Evolutionary conservation across 2,113 vertebrate species (phyloP).

Genomic region (Microtus pennsylvanicus): DNA sequence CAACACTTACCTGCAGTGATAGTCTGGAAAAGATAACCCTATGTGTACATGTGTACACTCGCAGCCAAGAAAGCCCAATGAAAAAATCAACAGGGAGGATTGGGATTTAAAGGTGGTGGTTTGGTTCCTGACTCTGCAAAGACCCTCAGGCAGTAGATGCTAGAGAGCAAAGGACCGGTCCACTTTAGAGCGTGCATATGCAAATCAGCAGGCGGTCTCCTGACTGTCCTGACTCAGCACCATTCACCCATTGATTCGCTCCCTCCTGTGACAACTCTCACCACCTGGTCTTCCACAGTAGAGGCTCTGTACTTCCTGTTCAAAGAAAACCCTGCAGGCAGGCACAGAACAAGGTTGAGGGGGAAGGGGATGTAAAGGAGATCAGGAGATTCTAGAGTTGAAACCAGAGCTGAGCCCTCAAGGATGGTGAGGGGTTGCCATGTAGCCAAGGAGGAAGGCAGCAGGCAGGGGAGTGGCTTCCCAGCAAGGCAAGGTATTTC

Average conservation of each 20-base stretch:
- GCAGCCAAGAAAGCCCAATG: not conserved
- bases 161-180: not conserved
- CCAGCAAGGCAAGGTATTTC: not conserved
- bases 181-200: not conserved
- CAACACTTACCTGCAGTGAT: not conserved
- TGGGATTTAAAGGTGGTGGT: not conserved
- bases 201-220: conserved; percentile 9
- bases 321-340: fast-evolving
- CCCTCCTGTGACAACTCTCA: not conserved
- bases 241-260: not conserved
- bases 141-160: not conserved
- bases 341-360: not conserved
- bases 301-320: not conserved
- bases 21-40: not conserved
- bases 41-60: fast-evolving
- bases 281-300: not conserved
- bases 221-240: not conserved
- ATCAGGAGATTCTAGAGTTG: not conserved
- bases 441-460: not conserved
- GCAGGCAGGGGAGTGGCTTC: not conserved
- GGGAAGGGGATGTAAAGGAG: not conserved
- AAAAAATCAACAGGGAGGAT: not conserved
- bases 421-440: not conserved
- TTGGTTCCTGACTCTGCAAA: not conserved
- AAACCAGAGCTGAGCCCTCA: not conserved